A percentile compares a stretch with the other conserved stretches of the same genome.
phyloP scores from a whole-genome alignment of 2,888 invertebrate species.

The Caenorhabditis sp. region DNA sequence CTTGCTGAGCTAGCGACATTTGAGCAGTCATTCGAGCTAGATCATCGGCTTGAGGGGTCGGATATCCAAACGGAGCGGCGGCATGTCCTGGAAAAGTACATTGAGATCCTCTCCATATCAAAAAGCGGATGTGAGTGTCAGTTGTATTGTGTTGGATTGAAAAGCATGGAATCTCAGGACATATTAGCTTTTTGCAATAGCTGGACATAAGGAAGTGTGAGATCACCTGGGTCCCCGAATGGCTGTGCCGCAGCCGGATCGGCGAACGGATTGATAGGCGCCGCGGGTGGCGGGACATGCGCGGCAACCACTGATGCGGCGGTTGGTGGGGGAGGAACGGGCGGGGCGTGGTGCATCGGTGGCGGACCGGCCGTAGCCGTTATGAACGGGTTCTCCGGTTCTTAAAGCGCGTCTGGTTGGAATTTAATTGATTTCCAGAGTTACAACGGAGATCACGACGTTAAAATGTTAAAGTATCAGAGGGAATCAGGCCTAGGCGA shows the following conservation, averaged over 20 bases:
- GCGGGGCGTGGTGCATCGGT: conserved; percentile 42
- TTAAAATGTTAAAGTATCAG: no score
- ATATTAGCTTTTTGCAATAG: no score
- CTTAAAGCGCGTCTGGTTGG: conserved; percentile 25
- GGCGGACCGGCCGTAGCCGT: conserved; percentile 24
- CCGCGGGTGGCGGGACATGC: conserved; percentile 30
- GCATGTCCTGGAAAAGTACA: background rate
- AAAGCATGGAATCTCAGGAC: background rate
- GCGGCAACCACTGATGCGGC: conserved; percentile 43
- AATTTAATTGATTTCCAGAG: background rate
- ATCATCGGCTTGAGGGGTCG: conserved; percentile 40
- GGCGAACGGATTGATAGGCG: conserved; percentile 71
- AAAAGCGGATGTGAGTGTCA: background rate
- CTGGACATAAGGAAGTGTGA: no score
- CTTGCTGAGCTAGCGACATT: conserved; percentile 49
- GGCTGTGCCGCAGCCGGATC: conserved; percentile 35
- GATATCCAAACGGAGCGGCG: conserved; percentile 30
- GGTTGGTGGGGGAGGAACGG: conserved; percentile 56
- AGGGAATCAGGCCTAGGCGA: conserved; percentile 9
- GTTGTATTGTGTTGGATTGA: background rate
- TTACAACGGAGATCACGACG: conserved; percentile 26
- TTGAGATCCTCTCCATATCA: no score
- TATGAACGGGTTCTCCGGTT: conserved; percentile 62
- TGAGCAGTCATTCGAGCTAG: conserved; percentile 54
- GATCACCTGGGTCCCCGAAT: conserved; percentile 40